These are phyloP conservation scores for Odontamblyopus rebecca DNA, from an alignment of 2,797 vertebrate genomes.

Conservation along the genomic window DNA sequence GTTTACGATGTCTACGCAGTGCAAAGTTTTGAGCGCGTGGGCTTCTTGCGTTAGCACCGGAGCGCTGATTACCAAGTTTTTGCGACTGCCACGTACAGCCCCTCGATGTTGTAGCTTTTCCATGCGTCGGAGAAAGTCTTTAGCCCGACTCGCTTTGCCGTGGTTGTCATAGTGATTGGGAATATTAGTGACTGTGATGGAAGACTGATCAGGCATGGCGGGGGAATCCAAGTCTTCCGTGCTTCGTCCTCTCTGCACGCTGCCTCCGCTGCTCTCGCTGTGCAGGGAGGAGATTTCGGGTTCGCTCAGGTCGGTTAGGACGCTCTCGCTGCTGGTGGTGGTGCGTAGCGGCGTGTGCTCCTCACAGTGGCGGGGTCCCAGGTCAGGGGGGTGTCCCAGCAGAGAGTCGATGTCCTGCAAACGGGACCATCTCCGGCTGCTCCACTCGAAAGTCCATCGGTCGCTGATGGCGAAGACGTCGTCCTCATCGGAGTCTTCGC, in stretches of 20 bases:
- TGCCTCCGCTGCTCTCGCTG: slow-evolving; percentile 92
- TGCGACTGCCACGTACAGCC: slow-evolving; percentile 74
- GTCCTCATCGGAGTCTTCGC: slow-evolving; percentile 98
- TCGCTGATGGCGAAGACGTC: slow-evolving; percentile 95
- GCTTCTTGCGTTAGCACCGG: slow-evolving; percentile 87
- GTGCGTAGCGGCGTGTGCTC: slow-evolving; percentile 83
- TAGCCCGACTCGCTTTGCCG: slow-evolving; percentile 81
- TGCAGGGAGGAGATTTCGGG: slow-evolving; percentile 93
- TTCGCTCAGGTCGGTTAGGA: slow-evolving; percentile 94
- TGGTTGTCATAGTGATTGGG: slow-evolving; percentile 79
- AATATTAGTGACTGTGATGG: slow-evolving; percentile 62
- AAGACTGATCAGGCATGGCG: slow-evolving; percentile 79
- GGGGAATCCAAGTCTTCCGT: slow-evolving; percentile 79
- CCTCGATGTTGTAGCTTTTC: slow-evolving; percentile 85
- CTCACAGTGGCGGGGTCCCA: slow-evolving; percentile 67
- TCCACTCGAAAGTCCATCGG: slow-evolving; percentile 99
- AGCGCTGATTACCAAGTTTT: slow-evolving; percentile 82
- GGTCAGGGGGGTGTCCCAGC: slow-evolving; percentile 70
- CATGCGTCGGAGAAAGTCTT: slow-evolving; percentile 91
- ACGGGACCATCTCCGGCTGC: slow-evolving; percentile 94
- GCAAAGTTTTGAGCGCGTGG: slow-evolving; percentile 79
- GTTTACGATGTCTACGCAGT: slow-evolving; percentile 83
- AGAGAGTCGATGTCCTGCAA: slow-evolving; percentile 88
- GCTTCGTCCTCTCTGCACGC: slow-evolving; percentile 69
- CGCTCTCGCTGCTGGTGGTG: slow-evolving; percentile 93